Evolutionary conservation across 2,888 invertebrate species (phyloP), one percentile per base, ranked within the genome.

Genomic region (Pasiphila rectangulata): DNA sequence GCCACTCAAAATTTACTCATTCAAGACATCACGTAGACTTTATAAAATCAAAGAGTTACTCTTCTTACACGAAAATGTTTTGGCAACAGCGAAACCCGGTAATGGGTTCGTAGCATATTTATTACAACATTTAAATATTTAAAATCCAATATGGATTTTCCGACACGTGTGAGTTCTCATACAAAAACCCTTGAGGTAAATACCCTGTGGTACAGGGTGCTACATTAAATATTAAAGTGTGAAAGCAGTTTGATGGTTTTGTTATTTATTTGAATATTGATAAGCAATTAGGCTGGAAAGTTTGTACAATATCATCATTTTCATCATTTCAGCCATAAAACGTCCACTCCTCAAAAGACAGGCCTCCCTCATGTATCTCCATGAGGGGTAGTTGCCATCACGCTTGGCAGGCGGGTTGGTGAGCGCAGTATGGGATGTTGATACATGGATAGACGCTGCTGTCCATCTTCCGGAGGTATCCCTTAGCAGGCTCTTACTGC

Each of bases 121-220:
- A 59, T 56, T 56, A 53, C 52, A 46, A 35, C 47, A 51, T 51
- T 59, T 59, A 56, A 59, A 56, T 59, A 59, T 59, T 54, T 54
- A 56, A 55, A 56, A 54, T 56, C 53, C 54, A 59, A 59, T 56
- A 59, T 56, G 59, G 59, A 56, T 59, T 59, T 56, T 41, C 48
- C 32, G 35, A 50, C 51, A 54, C 51, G 47, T 45, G 46, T 35
- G 40, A 25, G 29, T 53, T 54, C 41, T 20, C 54, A 45, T 51
- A 48, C 40, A 46, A 49, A 47, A 49, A 49, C 54, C 54, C 53
- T 47, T 23, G 42, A 35, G 49, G 54, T 52, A 54, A 56, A 54
- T 32, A 44, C 20, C n/a, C 19, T 13, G n/a, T n/a, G 32, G 25
- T 53, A 56, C 44, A 56, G 57, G 44, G 1, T 51, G 57, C 6